These are phyloP conservation scores for Zygaena filipendulae DNA, from an alignment of 2,888 invertebrate species.

Conservation along the genomic window DNA sequence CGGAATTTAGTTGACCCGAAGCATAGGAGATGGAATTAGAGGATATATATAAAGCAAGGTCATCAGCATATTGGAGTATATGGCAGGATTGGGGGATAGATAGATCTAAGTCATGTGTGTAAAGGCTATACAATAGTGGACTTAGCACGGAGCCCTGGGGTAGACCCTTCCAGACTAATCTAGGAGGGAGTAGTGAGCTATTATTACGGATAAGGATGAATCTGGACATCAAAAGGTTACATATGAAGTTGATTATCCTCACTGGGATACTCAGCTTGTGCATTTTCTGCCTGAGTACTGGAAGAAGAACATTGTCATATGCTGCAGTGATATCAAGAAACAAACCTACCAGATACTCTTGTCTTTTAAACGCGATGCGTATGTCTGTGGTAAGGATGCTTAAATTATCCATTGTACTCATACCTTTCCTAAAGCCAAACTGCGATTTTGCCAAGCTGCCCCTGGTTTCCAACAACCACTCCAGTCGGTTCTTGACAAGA, in stretches of 20 bases:
- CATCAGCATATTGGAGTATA: constrained; percentile 15
- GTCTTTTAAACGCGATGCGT: not conserved
- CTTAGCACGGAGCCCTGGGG: constrained; percentile 17
- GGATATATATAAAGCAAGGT: constrained; percentile 9
- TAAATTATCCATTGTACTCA: not conserved
- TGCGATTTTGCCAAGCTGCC: constrained; percentile 2
- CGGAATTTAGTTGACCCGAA: constrained; percentile 4
- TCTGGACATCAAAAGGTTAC: constrained; percentile 1
- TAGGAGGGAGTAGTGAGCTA: constrained; percentile 2
- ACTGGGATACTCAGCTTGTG: constrained; percentile 12
- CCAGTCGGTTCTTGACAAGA: constrained; percentile 11
- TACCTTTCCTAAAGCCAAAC: not conserved
- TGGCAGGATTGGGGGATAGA: constrained; percentile 4
- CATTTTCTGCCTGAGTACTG: no score
- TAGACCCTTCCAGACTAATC: constrained; percentile 13
- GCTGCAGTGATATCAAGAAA: constrained; percentile 16
- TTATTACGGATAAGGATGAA: constrained; percentile 1
- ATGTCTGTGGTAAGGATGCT: not conserved
- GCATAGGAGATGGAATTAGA: not conserved
- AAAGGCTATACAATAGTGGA: constrained; percentile 13
- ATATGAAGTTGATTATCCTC: constrained; percentile 11
- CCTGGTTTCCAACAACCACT: no score
- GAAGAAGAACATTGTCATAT: no score
- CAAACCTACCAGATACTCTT: no score
- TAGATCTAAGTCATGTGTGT: constrained; percentile 9